Conservation (phyloP, 2,797 vertebrate genomes). For the Sarcoramphus papa region DNA sequence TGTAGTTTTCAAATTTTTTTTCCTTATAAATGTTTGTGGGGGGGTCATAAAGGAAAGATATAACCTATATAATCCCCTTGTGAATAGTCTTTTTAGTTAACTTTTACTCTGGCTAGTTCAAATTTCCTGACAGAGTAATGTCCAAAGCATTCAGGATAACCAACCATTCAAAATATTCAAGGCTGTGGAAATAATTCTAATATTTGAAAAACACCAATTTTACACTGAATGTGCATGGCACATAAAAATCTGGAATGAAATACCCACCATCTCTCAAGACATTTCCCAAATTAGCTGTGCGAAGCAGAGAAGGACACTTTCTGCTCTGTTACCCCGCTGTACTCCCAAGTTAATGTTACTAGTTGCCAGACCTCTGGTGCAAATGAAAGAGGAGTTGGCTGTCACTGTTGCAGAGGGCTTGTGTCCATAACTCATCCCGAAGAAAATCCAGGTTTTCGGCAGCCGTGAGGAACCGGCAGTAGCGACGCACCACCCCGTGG, state of each 20-base stretch:
- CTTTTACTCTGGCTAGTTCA: conserved; percentile 1
- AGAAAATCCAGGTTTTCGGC: not conserved
- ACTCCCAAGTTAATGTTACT: no score
- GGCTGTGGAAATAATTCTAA: not conserved
- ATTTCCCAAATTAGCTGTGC: not conserved
- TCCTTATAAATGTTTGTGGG: not conserved
- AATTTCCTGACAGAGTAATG: conserved; percentile 14
- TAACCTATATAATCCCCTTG: not conserved
- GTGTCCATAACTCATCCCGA: accelerated
- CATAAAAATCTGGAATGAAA: not conserved
- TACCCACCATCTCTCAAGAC: not conserved
- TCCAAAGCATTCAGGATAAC: not conserved
- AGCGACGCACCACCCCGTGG: conserved; percentile 58
- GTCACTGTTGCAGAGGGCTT: accelerated
- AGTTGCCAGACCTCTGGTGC: not conserved
- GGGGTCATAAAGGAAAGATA: not conserved
- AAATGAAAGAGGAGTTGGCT: not conserved
- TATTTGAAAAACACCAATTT: not conserved
- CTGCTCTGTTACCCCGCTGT: not conserved
- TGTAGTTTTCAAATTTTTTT: not conserved
- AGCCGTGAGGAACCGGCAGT: not conserved
- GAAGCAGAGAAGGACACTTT: not conserved
- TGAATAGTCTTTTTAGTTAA: not conserved
- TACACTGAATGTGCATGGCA: accelerated
- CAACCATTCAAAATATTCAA: not conserved